phyloP scores from a whole-genome alignment of 2,113 vertebrate species.

The Perca flavescens region DNA sequence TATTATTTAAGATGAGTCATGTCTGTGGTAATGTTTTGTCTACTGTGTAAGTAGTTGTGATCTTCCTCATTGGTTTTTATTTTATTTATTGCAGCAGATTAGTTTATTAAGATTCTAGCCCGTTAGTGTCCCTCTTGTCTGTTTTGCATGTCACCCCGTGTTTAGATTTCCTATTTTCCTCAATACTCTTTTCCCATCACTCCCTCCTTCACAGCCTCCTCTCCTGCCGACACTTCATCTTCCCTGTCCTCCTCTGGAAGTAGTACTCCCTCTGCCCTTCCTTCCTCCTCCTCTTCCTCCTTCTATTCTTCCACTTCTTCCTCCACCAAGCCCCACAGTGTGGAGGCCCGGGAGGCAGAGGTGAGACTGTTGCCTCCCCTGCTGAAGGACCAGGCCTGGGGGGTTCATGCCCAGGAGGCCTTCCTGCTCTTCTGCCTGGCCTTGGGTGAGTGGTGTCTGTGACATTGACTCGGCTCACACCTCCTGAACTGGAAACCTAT shows the following conservation, averaged over 20 bases:
- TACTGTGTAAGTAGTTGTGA: slow-evolving; percentile 15
- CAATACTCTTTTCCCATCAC: slow-evolving; percentile 77
- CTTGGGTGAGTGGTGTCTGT: slow-evolving; percentile 90
- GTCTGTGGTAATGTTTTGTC: slow-evolving; percentile 49
- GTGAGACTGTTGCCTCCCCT: slow-evolving; percentile 92
- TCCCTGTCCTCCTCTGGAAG: slow-evolving; percentile 88
- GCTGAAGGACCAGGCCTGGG: slow-evolving; percentile 94
- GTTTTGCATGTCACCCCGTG: slow-evolving; percentile 60
- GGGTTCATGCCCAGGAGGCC: slow-evolving; percentile 86
- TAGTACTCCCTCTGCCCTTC: slow-evolving; percentile 81
- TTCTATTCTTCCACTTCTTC: slow-evolving; percentile 83
- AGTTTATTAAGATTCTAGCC: slow-evolving; percentile 13
- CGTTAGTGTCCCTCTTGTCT: slow-evolving; percentile 6
- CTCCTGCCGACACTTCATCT: slow-evolving; percentile 89
- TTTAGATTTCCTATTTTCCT: slow-evolving; percentile 77
- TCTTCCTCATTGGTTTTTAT: slow-evolving; percentile 23
- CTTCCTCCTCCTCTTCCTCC: slow-evolving; percentile 78
- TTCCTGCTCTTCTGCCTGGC: slow-evolving; percentile 97
- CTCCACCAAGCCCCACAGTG: slow-evolving; percentile 82
- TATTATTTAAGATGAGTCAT: slow-evolving; percentile 70
- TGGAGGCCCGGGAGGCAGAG: slow-evolving; percentile 80
- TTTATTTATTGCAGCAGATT: slow-evolving; percentile 64
- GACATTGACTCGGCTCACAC: slow-evolving; percentile 40
- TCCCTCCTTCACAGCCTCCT: slow-evolving; percentile 82
- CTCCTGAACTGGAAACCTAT: slow-evolving; percentile 5